Evolutionary conservation across 2,888 invertebrate genomes (phyloP).

Genomic region (Chelonus formosanus): DNA sequence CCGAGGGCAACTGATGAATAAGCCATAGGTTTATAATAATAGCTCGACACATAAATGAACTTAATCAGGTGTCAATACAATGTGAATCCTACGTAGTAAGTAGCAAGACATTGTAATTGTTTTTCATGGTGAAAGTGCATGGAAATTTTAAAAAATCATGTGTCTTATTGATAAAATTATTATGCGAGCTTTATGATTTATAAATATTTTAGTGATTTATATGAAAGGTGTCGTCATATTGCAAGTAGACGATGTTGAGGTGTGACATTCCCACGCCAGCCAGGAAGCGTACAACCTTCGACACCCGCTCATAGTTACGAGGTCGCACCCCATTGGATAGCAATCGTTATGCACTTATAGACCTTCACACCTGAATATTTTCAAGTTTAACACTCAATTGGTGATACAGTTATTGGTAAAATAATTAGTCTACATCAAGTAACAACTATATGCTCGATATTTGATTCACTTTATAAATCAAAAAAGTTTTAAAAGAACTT

Average conservation of each 20-base stretch:
- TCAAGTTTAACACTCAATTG: conserved; percentile 17
- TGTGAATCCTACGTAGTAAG: no score
- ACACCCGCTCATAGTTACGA: conserved; percentile 34
- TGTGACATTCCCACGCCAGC: conserved; percentile 36
- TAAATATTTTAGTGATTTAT: neutral
- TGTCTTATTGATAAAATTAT: no score
- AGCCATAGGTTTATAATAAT: no score
- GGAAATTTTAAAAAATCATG: no score
- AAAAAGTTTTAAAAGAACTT: no score
- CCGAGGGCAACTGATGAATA: no score
- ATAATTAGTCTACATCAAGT: neutral
- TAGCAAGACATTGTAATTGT: no score
- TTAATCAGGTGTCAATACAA: no score
- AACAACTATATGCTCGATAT: neutral
- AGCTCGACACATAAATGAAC: no score
- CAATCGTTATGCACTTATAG: conserved; percentile 16
- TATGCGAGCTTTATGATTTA: no score
- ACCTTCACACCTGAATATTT: conserved; percentile 23
- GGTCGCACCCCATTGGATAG: conserved; percentile 36
- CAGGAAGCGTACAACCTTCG: conserved; percentile 7
- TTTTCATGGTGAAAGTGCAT: no score
- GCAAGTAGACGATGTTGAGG: conserved; percentile 21
- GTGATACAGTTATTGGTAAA: neutral
- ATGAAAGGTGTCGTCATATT: neutral
- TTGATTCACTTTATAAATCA: neutral